These are phyloP conservation scores for Lagria hirta DNA, from an alignment of 2,888 invertebrate genomes.

Conservation along the genomic window DNA sequence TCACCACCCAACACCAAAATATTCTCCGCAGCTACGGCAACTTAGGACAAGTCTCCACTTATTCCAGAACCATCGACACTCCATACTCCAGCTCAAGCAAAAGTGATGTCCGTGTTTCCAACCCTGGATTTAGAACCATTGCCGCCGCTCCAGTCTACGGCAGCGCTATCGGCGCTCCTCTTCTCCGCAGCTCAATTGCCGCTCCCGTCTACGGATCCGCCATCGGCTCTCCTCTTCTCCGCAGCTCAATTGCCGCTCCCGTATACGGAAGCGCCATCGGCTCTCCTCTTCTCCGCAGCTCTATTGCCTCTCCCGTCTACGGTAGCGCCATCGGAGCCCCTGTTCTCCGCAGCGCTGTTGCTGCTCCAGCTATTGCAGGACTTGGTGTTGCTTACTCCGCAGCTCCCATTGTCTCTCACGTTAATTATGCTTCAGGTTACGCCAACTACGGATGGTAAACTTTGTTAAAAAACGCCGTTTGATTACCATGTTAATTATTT, in stretches of 20 bases:
- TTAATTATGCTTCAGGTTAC: conserved; percentile 55
- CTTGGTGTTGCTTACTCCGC: conserved; percentile 59
- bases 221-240: conserved; percentile 42
- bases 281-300: conserved; percentile 63
- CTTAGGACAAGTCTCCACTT: conserved; percentile 69
- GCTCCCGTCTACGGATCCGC: conserved; percentile 33
- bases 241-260: conserved; percentile 31
- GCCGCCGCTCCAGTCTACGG: conserved; percentile 33
- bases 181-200: conserved; percentile 63
- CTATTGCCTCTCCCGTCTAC: conserved; percentile 34
- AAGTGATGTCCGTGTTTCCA: conserved; percentile 70
- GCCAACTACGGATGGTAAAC: conserved; percentile 35
- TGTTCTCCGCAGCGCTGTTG: conserved; percentile 7
- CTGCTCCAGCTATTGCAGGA: conserved; percentile 22
- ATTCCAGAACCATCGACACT: conserved; percentile 70
- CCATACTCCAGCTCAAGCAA: conserved; percentile 73
- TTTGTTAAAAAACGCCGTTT: too few species aligned
- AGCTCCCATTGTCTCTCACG: conserved; percentile 64
- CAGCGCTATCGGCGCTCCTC: conserved; percentile 37
- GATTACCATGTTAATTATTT: too few species aligned
- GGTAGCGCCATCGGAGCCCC: conserved; percentile 12
- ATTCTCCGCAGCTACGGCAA: conserved; percentile 66
- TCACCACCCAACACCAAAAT: conserved; percentile 57
- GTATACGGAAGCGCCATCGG: conserved; percentile 63
- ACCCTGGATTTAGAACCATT: conserved; percentile 57